These are phyloP conservation scores for Platycheirus rosarum DNA, from an alignment of 2,888 invertebrate species.

Conservation along the genomic window DNA sequence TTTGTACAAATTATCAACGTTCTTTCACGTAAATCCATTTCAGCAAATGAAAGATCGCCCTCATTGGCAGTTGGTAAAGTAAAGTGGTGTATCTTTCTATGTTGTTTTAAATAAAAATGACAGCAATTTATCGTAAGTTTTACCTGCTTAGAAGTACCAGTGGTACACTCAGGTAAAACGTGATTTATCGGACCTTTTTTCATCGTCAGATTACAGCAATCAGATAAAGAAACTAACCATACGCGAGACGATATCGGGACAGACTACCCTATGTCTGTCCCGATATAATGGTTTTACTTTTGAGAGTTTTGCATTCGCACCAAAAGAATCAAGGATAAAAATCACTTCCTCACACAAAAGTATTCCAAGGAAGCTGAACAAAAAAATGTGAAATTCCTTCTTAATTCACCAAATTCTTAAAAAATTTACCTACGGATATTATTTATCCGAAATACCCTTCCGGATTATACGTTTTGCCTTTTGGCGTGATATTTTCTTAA, in stretches of 20 bases:
- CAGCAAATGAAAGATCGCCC: too few relatives aligned
- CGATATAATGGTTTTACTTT: background rate
- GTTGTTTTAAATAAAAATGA: conserved; percentile 46
- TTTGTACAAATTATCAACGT: too few relatives aligned
- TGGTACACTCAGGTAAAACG: conserved; percentile 25
- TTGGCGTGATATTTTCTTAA: background rate
- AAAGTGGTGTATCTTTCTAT: conserved; percentile 6
- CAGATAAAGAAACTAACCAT: conserved; percentile 25
- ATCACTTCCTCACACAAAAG: conserved; percentile 59
- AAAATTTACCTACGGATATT: background rate
- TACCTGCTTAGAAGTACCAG: conserved; percentile 46
- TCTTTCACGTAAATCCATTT: too few relatives aligned
- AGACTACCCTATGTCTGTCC: too few relatives aligned
- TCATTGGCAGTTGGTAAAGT: too few relatives aligned
- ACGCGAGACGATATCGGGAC: background rate
- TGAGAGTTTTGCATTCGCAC: conserved; percentile 40
- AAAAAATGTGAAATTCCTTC: conserved; percentile 26
- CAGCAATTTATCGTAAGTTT: conserved; percentile 44
- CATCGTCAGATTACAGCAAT: conserved; percentile 25
- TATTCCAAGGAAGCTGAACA: background rate
- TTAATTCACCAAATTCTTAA: conserved; percentile 23
- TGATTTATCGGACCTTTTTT: conserved; percentile 49
- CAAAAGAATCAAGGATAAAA: conserved; percentile 26
- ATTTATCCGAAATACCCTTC: conserved; percentile 11
- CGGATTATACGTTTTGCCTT: conserved; percentile 47